Percentiles rank a stretch among this genome's conserved stretches.
Evolutionary conservation across 2,113 vertebrate genomes (phyloP).

Genomic region (Mormoops blainvillei): DNA sequence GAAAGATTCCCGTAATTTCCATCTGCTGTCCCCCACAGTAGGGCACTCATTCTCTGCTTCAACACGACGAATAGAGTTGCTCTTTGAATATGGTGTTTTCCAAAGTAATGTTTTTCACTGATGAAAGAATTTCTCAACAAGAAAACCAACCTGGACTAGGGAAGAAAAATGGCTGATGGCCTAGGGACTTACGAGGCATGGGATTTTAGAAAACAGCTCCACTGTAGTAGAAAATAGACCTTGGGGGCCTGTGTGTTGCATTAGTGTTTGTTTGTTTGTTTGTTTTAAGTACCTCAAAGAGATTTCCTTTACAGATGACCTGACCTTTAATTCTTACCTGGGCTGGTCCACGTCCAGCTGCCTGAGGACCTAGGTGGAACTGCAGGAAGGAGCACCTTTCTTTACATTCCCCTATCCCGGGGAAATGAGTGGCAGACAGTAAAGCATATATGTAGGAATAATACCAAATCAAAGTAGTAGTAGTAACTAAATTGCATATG

Average conservation of each 20-base stretch:
- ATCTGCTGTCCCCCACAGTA: fast-evolving
- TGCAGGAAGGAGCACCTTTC: neutral
- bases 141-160: neutral
- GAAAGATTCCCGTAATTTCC: fast-evolving
- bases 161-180: neutral
- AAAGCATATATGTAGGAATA: neutral
- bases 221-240: neutral
- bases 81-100: neutral
- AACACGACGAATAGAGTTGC: fast-evolving
- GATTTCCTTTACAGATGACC: neutral
- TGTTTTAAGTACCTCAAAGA: neutral
- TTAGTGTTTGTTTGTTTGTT: no score
- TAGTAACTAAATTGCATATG: neutral
- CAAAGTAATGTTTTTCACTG: neutral
- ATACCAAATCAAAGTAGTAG: neutral
- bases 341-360: fast-evolving
- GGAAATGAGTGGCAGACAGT: neutral
- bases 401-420: neutral
- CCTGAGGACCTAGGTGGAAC: neutral
- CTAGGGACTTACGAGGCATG: neutral
- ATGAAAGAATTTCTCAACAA: neutral
- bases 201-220: neutral
- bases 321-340: neutral
- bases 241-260: neutral
- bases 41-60: neutral